These are phyloP conservation scores for Prochilodus magdalenae DNA, from an alignment of 2,113 vertebrate genomes.

Conservation along the genomic window DNA sequence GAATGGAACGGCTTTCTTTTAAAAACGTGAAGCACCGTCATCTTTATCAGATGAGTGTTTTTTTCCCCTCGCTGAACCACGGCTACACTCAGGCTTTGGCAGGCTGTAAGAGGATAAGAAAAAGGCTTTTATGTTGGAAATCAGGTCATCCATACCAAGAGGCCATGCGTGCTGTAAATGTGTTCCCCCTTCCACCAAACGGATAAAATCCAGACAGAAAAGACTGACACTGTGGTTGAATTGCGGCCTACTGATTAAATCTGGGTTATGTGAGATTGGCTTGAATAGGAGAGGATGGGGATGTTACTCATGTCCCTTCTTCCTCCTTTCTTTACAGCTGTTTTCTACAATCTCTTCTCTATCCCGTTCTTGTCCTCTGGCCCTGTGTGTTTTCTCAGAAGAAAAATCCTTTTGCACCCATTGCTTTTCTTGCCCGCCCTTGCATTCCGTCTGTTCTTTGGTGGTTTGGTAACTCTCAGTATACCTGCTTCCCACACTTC, in stretches of 20 bases:
- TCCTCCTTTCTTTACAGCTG: neutral
- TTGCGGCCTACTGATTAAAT: slow-evolving; percentile 56
- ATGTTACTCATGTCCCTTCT: slow-evolving; percentile 32
- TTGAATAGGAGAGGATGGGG: slow-evolving; percentile 48
- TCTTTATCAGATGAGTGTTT: slow-evolving; percentile 53
- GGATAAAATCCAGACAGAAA: slow-evolving; percentile 65
- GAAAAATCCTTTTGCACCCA: neutral
- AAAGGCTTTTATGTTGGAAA: slow-evolving; percentile 57
- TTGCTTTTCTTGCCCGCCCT: neutral
- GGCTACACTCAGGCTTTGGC: slow-evolving; percentile 30
- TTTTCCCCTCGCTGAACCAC: neutral
- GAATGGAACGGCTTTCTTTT: neutral
- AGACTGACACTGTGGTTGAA: slow-evolving; percentile 68
- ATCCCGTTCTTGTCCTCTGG: neutral
- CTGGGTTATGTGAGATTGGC: slow-evolving; percentile 58
- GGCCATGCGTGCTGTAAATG: slow-evolving; percentile 39
- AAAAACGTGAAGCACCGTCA: slow-evolving; percentile 13
- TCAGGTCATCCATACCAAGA: slow-evolving; percentile 59
- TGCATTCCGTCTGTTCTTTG: neutral
- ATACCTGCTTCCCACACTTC: neutral
- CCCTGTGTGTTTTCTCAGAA: neutral
- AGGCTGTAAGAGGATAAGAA: slow-evolving; percentile 36
- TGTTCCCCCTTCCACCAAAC: neutral
- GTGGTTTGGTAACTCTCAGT: neutral
- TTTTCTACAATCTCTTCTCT: slow-evolving; percentile 10